Evolutionary conservation across 2,888 invertebrate genomes (phyloP).

Genomic region (Gastracanthus pulcherrimus): DNA sequence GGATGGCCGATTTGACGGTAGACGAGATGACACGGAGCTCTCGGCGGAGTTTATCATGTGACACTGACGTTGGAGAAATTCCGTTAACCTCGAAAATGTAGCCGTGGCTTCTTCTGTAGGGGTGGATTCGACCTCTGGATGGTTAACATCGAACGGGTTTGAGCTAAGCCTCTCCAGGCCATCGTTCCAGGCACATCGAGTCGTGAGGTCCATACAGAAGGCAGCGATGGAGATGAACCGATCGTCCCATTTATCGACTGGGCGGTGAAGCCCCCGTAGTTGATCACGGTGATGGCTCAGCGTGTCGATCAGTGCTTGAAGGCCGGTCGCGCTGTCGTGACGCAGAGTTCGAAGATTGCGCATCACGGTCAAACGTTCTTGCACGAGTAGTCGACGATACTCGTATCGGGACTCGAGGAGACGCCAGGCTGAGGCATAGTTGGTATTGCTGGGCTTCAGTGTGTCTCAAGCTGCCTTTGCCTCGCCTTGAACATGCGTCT

Average conservation of each 20-base stretch:
- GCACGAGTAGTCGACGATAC: too few relatives aligned
- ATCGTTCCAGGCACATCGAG: neutral
- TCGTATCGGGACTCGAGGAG: neutral
- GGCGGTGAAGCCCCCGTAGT: neutral
- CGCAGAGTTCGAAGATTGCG: neutral
- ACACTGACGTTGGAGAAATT: neutral
- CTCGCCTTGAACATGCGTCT: too few relatives aligned
- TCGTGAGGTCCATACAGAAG: too few relatives aligned
- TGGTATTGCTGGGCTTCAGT: neutral
- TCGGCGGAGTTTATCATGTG: too few relatives aligned
- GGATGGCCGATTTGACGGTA: too few relatives aligned
- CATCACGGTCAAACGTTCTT: neutral
- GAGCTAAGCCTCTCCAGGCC: neutral
- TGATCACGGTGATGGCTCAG: neutral
- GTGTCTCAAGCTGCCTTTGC: too few relatives aligned
- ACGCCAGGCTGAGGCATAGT: neutral
- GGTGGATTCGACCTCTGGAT: too few relatives aligned
- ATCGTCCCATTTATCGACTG: too few relatives aligned
- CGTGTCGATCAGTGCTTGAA: neutral
- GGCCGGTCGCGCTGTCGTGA: neutral
- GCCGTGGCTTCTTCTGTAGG: neutral
- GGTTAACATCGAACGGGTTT: too few relatives aligned
- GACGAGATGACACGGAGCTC: too few relatives aligned
- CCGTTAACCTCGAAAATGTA: neutral
- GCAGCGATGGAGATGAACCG: too few relatives aligned